Evolutionary conservation across 2,888 invertebrate genomes (phyloP).

Genomic region (Oxytorus armatus): DNA sequence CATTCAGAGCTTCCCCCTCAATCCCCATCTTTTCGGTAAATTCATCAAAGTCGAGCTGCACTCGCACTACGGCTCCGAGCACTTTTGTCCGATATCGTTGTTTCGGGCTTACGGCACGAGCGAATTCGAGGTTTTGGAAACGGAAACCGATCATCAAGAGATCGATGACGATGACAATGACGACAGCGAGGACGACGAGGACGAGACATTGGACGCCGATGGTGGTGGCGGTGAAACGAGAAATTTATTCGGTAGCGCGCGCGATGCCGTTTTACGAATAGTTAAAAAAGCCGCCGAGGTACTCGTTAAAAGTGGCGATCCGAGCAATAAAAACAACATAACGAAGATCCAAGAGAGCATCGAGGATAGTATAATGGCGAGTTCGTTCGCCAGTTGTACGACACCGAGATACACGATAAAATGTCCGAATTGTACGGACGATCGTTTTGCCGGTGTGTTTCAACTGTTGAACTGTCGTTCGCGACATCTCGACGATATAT

Average conservation of each 20-base stretch:
- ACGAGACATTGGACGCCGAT: constrained; percentile 84
- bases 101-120: constrained; percentile 97
- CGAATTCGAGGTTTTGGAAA: constrained; percentile 95
- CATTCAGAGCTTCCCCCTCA: constrained; percentile 93
- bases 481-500: constrained; percentile 87
- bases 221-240: constrained; percentile 86
- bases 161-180: constrained; percentile 88
- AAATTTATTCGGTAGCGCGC: constrained; percentile 93
- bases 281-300: constrained; percentile 96
- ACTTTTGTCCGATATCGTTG: constrained; percentile 98
- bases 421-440: constrained; percentile 91
- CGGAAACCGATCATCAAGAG: constrained; percentile 87
- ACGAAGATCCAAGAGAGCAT: constrained; percentile 82
- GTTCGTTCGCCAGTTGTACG: constrained; percentile 85
- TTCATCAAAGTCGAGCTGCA: constrained; percentile 96
- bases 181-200: constrained; percentile 85
- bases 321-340: constrained; percentile 86
- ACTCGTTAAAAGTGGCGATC: constrained; percentile 89
- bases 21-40: constrained; percentile 93
- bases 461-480: constrained; percentile 90
- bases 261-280: constrained; percentile 96
- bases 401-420: constrained; percentile 90
- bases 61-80: constrained; percentile 98
- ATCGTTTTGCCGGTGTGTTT: constrained; percentile 90
- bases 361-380: constrained; percentile 71